Base-by-base conservation (phyloP, 2,797 vertebrate genomes). In the Hyperoplus lanceolatus region DNA sequence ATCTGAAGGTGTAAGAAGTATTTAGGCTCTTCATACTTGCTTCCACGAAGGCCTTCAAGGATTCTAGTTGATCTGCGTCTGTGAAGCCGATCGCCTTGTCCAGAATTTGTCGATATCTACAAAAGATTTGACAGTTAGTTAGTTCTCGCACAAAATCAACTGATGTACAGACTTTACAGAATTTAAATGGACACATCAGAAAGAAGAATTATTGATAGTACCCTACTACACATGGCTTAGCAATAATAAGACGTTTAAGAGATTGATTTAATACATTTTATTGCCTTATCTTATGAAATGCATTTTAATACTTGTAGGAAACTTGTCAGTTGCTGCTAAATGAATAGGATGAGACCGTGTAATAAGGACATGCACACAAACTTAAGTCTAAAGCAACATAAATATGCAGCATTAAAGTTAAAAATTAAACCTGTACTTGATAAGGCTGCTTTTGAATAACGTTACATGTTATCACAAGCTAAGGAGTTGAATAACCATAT, bases 1-100 rank as follows among this genome's bases (percentile, higher is more conserved):
- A 21, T 21, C 21, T 29, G 29, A 29, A 29, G 3, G 29, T 29
- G 29, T 29, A 3, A 29, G 29, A 29, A 29, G 29, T 29, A 72
- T 0, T 5, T 0, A 49, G 38, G 45, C 38, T n/a, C 10, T 63
- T 94, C 98, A 94, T 96, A 99, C 98, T 99, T 90, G 98, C 98
- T 98, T 99, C 98, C 78, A 99, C 98, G 94, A 99, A 99, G 64
- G 97, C 98, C 96, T 98, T 99, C 89, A 99, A 93, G 79, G 98
- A 97, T 86, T 99, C 98, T 74, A 99, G 95, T 53, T 99, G 98
- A 66, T 99, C 98, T 56, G 90, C 93, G 82, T 96, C 97, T 0
- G 92, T 96, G 57, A 98, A 95, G 90, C 98, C 97, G 86, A 99
- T 94, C 60, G 98, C 98, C 92, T 98, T 99, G 90, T 99, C 98